Evolutionary conservation across 2,888 invertebrate genomes (phyloP).

Genomic region (Allolobophora icterica): DNA sequence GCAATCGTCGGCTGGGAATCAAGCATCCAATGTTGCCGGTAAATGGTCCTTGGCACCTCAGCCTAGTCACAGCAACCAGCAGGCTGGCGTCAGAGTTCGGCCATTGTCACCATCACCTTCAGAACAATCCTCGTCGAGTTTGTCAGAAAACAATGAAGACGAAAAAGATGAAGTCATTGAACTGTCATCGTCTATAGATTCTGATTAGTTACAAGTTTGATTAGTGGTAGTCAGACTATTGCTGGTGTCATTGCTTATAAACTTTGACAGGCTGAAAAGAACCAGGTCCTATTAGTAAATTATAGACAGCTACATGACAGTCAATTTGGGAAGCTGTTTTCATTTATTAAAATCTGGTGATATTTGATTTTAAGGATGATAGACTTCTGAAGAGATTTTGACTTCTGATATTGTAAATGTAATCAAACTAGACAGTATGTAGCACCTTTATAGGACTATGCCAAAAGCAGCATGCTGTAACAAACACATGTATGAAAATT

Average conservation of each 20-base stretch:
- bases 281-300: too few relatives aligned
- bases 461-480: neutral
- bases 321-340: neutral
- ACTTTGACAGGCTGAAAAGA: neutral
- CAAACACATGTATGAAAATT: neutral
- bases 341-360: neutral
- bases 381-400: neutral
- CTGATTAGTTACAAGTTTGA: neutral
- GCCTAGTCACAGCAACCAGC: neutral
- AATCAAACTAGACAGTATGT: neutral
- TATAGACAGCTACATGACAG: neutral
- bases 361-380: neutral
- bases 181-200: conserved; percentile 10
- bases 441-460: neutral
- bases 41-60: neutral
- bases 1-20: neutral
- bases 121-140: neutral
- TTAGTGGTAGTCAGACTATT: neutral
- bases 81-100: neutral
- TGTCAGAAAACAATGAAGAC: neutral
- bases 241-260: neutral
- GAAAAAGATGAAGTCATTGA: conserved; percentile 7
- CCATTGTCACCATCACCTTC: neutral
- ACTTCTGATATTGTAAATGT: neutral
- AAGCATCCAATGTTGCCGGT: neutral